Conservation (phyloP, 2,888 invertebrate genomes). For the Neocrepidodera transversa region DNA sequence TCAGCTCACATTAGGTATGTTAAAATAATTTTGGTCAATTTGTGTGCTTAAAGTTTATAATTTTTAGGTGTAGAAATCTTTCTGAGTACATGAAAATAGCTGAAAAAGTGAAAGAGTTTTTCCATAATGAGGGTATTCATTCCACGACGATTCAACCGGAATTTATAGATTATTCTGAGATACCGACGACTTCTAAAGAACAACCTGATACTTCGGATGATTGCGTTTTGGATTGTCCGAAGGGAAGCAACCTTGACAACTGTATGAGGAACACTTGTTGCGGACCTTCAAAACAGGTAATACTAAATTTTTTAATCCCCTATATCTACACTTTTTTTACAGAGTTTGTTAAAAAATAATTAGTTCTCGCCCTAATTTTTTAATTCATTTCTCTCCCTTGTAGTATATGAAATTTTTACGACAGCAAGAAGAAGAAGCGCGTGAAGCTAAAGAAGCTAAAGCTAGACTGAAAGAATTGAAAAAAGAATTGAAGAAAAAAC, state of each 20-base stretch:
- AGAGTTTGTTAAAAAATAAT: background rate
- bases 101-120: conserved; percentile 94
- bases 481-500: conserved; percentile 1
- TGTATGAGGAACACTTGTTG: conserved; percentile 91
- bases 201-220: conserved; percentile 67
- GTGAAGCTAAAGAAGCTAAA: background rate
- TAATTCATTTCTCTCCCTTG: background rate
- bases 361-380: background rate
- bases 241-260: conserved; percentile 69
- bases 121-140: conserved; percentile 98
- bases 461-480: conserved; percentile 3
- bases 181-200: conserved; percentile 53
- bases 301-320: too few species aligned
- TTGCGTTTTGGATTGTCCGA: conserved; percentile 88
- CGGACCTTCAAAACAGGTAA: conserved; percentile 80
- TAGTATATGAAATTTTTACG: conserved; percentile 10
- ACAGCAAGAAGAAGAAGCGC: background rate
- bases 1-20: conserved; percentile 91
- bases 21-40: background rate
- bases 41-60: background rate
- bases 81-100: conserved; percentile 98
- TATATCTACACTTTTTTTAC: background rate
- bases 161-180: conserved; percentile 81
- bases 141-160: conserved; percentile 99
- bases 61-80: conserved; percentile 82